phyloP scores from a whole-genome alignment of 2,113 vertebrate species.

The Carlito syrichta region DNA sequence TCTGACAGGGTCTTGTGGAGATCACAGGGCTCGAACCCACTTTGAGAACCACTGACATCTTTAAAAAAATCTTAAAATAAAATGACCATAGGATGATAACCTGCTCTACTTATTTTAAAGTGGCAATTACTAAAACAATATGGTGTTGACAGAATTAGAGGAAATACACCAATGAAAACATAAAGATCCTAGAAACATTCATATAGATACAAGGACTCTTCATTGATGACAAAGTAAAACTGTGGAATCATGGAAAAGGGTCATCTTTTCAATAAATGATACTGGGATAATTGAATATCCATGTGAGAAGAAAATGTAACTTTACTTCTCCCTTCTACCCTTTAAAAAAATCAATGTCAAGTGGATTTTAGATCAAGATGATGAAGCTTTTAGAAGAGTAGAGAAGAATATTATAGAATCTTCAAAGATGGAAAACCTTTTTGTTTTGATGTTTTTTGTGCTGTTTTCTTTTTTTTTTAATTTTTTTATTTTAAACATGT shows the following conservation, averaged over 20 bases:
- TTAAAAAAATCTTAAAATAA: not conserved
- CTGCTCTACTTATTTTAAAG: not conserved
- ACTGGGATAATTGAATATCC: not conserved
- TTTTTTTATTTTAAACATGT: no score
- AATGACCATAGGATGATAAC: not conserved
- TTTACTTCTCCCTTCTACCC: not conserved
- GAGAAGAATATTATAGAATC: not conserved
- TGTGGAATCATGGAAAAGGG: not conserved
- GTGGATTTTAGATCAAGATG: not conserved
- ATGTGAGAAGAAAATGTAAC: not conserved
- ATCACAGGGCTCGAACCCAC: not conserved
- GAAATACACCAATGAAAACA: not conserved
- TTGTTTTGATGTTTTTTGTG: not conserved
- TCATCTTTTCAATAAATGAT: not conserved
- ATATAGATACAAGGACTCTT: not conserved
- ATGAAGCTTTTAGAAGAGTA: not conserved
- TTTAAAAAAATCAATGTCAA: not conserved
- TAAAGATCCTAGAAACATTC: not conserved
- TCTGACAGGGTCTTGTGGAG: not conserved
- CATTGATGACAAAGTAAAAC: not conserved
- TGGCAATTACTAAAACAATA: not conserved
- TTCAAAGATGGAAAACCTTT: not conserved
- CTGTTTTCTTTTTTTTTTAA: no score
- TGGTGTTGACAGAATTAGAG: not conserved
- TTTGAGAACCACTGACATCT: not conserved